These are phyloP conservation scores for Pheosia tremula DNA, from an alignment of 2,888 invertebrate genomes.

Conservation along the genomic window DNA sequence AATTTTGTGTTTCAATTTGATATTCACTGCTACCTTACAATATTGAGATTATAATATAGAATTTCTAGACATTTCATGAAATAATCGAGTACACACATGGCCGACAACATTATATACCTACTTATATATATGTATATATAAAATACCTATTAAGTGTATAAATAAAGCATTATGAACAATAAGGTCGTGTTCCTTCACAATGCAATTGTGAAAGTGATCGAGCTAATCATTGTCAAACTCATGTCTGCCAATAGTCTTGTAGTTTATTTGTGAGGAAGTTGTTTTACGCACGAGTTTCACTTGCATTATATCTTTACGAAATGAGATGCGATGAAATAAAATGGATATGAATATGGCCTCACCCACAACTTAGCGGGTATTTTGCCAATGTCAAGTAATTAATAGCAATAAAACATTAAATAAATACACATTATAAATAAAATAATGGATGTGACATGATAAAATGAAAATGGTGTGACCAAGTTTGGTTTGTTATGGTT, in stretches of 20 bases:
- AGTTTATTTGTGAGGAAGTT: not conserved
- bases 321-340: too few species aligned
- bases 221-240: constrained; percentile 1
- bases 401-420: too few species aligned
- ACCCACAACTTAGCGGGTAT: too few species aligned
- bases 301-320: too few species aligned
- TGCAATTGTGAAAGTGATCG: constrained; percentile 7
- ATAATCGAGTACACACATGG: not conserved
- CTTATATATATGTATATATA: not conserved
- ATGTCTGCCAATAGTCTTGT: not conserved
- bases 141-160: constrained; percentile 3
- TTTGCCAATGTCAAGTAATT: too few species aligned
- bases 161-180: constrained; percentile 2
- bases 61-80: not conserved
- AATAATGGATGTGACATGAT: too few species aligned
- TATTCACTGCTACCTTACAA: too few species aligned
- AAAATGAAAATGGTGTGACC: too few species aligned
- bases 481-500: not conserved
- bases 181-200: constrained; percentile 2
- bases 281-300: not conserved
- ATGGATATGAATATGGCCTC: too few species aligned
- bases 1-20: too few species aligned
- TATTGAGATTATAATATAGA: not conserved
- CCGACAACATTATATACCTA: not conserved
- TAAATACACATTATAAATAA: too few species aligned